Conservation (phyloP, 2,888 invertebrate species). For the Gymnoscelis rufifasciata region DNA sequence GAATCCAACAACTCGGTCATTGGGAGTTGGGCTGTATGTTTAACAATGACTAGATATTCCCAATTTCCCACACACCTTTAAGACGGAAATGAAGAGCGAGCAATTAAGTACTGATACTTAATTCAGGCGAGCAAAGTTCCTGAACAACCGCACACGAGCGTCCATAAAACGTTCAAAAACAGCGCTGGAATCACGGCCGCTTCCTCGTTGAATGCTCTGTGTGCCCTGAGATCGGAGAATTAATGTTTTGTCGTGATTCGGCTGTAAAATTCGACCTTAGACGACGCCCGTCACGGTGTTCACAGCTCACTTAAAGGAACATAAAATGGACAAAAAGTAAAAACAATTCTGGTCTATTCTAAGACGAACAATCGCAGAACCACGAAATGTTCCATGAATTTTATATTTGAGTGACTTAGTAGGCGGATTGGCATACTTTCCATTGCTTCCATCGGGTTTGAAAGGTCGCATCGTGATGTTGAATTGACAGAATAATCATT, state of each 20-base stretch:
- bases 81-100: neutral
- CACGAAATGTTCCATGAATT: no score
- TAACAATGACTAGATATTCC: no score
- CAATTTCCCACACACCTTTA: neutral
- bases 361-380: no score
- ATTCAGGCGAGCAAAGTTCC: neutral
- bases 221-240: neutral
- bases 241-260: constrained; percentile 11
- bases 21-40: no score
- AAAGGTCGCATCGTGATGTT: no score
- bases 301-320: neutral
- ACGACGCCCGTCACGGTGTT: constrained; percentile 6
- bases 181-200: constrained; percentile 1
- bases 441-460: no score
- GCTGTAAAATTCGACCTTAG: constrained; percentile 9
- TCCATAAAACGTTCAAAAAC: neutral
- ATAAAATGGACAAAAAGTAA: neutral
- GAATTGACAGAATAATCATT: no score
- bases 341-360: no score
- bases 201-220: constrained; percentile 3
- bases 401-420: no score
- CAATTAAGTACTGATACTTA: no score
- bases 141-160: neutral
- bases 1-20: no score
- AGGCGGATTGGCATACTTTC: no score